Conservation (phyloP, 2,888 invertebrate species). For the Melanotus villosus region DNA sequence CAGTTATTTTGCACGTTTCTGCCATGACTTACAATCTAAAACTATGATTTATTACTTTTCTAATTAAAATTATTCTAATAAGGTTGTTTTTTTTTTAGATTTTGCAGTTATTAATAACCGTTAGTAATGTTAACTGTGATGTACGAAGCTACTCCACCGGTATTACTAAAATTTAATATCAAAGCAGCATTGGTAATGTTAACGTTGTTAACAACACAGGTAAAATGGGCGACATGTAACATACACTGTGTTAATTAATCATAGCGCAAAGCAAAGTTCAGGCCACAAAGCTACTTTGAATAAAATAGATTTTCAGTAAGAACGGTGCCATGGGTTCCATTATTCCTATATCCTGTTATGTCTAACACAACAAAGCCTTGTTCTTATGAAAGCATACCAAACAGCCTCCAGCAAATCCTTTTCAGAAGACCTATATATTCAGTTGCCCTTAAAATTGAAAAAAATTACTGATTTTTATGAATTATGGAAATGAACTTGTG, state of each 20-base stretch:
- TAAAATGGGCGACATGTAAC: background rate
- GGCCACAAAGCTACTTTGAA: constrained; percentile 13
- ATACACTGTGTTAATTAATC: constrained; percentile 18
- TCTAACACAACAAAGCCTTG: background rate
- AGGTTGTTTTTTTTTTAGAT: too few species aligned
- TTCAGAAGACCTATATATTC: background rate
- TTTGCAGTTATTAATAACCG: too few species aligned
- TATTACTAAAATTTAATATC: too few species aligned
- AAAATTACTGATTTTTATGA: too few species aligned
- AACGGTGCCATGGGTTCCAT: background rate
- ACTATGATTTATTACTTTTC: too few species aligned
- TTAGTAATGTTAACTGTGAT: too few species aligned
- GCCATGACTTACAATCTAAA: too few species aligned
- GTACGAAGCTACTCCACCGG: too few species aligned
- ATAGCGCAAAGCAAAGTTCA: constrained; percentile 18
- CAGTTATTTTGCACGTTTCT: background rate
- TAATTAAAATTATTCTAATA: too few species aligned
- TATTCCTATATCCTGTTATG: background rate
- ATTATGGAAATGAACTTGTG: too few species aligned
- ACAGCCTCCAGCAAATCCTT: too few species aligned
- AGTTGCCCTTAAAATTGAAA: too few species aligned
- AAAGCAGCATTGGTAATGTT: background rate
- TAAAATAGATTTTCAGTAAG: background rate
- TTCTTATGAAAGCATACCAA: background rate
- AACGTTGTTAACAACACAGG: background rate